These are phyloP conservation scores for Eupeodes corollae DNA, from an alignment of 1,140 invertebrate genomes.

Conservation along the genomic window DNA sequence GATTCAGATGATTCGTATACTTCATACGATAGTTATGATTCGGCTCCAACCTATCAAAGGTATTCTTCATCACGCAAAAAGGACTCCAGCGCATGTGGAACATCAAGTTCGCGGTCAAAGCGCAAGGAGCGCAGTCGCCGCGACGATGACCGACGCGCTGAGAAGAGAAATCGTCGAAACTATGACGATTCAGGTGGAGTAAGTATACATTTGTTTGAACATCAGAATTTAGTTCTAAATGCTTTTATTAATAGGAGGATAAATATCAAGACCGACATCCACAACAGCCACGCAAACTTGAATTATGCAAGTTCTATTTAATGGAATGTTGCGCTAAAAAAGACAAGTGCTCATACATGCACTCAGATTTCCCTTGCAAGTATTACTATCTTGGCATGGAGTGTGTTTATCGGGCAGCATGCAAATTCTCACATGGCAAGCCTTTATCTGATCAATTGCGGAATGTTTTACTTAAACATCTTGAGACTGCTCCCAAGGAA, in stretches of 20 bases:
- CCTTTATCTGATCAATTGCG: conserved; percentile 63
- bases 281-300: conserved; percentile 72
- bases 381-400: conserved; percentile 87
- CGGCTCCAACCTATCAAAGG: conserved; percentile 7
- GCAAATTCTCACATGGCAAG: conserved; percentile 86
- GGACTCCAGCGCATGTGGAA: conserved; percentile 7
- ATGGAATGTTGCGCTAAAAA: conserved; percentile 92
- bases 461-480: conserved; percentile 63
- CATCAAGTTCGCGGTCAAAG: conserved; percentile 1
- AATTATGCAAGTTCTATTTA: conserved; percentile 93
- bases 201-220: conserved; percentile 39
- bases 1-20: conserved; percentile 39
- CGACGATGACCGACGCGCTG: not conserved
- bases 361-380: conserved; percentile 95
- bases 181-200: conserved; percentile 50
- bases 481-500: conserved; percentile 81
- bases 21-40: conserved; percentile 44
- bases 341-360: conserved; percentile 93
- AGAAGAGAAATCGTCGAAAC: conserved; percentile 19
- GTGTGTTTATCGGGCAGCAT: conserved; percentile 68
- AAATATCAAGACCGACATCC: conserved; percentile 80
- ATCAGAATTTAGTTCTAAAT: not conserved
- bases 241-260: conserved; percentile 38
- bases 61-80: not conserved
- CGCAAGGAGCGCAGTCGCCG: conserved; percentile 6